A percentile compares a stretch with the other conserved stretches of the same genome.
Conservation (phyloP, 23 tunicate species). For the Halocynthia roretzi region DNA sequence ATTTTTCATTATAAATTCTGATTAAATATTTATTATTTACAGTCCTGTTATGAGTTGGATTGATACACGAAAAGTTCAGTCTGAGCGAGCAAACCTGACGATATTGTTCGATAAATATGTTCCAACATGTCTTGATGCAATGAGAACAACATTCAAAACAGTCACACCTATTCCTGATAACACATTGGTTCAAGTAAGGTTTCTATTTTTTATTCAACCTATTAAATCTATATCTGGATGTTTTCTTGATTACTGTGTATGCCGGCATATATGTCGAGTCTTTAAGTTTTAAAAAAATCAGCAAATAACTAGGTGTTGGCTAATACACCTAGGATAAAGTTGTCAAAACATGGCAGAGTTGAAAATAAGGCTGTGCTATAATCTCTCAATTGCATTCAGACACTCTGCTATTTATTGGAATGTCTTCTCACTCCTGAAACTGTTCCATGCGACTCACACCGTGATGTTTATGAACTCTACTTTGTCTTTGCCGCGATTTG, state of each 20-base stretch:
- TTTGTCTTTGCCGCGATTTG: slow-evolving; percentile 95
- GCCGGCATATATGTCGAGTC: too few species aligned
- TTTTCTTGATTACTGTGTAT: neutral
- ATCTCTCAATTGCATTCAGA: slow-evolving; percentile 14
- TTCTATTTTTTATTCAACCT: neutral
- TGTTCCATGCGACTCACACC: slow-evolving; percentile 82
- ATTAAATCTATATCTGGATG: neutral
- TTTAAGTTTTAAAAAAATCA: too few species aligned
- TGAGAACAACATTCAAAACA: slow-evolving; percentile 73
- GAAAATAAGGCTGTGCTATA: too few species aligned
- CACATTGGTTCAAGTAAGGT: slow-evolving; percentile 80
- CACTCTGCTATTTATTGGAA: slow-evolving; percentile 77
- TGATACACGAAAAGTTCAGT: slow-evolving; percentile 68
- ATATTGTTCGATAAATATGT: slow-evolving; percentile 83
- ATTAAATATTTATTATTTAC: slow-evolving; percentile 6
- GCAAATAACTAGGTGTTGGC: too few species aligned
- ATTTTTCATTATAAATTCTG: neutral
- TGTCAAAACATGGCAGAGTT: too few species aligned
- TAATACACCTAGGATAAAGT: too few species aligned
- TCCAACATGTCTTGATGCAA: slow-evolving; percentile 84
- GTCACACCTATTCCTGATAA: slow-evolving; percentile 86
- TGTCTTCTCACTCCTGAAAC: slow-evolving; percentile 77
- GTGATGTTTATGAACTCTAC: slow-evolving; percentile 82
- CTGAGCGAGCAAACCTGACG: slow-evolving; percentile 86
- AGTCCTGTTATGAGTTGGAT: slow-evolving; percentile 94